phyloP scores from a whole-genome alignment of 2,113 vertebrate genomes.

The Corvus hawaiiensis region DNA sequence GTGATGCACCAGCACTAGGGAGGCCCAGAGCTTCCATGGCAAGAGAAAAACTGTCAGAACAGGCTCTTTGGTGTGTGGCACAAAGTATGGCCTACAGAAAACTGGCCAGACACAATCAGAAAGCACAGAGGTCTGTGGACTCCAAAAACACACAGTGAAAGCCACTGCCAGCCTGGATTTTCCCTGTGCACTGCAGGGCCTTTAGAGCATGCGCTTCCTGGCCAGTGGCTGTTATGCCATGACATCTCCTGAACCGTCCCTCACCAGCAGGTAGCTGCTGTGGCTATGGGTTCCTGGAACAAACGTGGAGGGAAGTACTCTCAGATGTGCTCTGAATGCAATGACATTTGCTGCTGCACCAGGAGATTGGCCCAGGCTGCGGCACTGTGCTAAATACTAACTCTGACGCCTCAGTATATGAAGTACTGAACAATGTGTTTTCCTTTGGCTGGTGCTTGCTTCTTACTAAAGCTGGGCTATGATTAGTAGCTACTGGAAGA shows the following conservation, averaged over 20 bases:
- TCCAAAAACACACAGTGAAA: neutral
- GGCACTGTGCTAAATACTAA: neutral
- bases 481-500: neutral
- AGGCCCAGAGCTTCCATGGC: neutral
- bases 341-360: neutral
- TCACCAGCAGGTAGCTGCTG: neutral
- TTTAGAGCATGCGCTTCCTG: rapidly evolving
- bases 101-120: neutral
- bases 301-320: neutral
- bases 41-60: neutral
- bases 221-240: neutral
- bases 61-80: neutral
- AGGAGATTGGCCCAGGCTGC: neutral
- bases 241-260: neutral
- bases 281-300: neutral
- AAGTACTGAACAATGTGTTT: neutral
- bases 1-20: neutral
- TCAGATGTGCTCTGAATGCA: neutral
- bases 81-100: neutral
- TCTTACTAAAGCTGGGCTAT: neutral
- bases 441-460: neutral
- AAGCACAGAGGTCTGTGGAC: neutral
- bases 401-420: neutral
- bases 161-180: too few species aligned
- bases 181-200: rapidly evolving